Conservation (phyloP, 2,888 invertebrate species). For the Drosophila kambysellisi region DNA sequence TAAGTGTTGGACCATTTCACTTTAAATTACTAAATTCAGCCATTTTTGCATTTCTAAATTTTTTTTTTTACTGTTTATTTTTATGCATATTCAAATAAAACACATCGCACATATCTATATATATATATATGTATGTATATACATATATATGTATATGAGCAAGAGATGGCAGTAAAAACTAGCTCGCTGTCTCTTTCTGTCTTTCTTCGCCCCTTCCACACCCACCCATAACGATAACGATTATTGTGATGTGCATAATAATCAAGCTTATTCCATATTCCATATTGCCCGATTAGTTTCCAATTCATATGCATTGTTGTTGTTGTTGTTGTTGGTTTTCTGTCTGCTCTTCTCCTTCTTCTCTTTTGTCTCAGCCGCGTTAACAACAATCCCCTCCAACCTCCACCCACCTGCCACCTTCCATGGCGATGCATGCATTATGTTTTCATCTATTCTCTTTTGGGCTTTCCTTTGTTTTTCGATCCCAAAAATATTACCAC, state of each 20-base stretch:
- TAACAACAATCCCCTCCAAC: not conserved
- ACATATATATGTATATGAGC: not conserved
- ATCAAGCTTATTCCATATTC: slow-evolving; percentile 62
- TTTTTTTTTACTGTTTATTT: not conserved
- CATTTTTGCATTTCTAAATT: not conserved
- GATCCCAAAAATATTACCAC: slow-evolving; percentile 77
- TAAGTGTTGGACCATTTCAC: not conserved
- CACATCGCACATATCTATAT: not conserved
- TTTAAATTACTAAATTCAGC: not conserved
- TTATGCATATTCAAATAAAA: not conserved
- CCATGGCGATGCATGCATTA: slow-evolving; percentile 21
- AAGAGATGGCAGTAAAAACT: not conserved
- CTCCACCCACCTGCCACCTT: slow-evolving; percentile 25
- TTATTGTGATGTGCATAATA: slow-evolving; percentile 83
- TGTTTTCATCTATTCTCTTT: slow-evolving; percentile 56
- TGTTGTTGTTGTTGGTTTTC: slow-evolving; percentile 12
- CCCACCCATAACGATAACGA: slow-evolving; percentile 69
- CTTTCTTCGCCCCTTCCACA: not conserved
- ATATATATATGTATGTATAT: slow-evolving; percentile 1
- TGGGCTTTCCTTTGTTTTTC: slow-evolving; percentile 41
- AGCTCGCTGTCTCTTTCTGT: not conserved
- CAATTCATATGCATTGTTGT: slow-evolving; percentile 66
- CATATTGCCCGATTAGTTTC: slow-evolving; percentile 66
- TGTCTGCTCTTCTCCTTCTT: slow-evolving; percentile 3
- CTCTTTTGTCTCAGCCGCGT: slow-evolving; percentile 1